Conservation (phyloP, 2,888 invertebrate species). For the Erynnis tages region DNA sequence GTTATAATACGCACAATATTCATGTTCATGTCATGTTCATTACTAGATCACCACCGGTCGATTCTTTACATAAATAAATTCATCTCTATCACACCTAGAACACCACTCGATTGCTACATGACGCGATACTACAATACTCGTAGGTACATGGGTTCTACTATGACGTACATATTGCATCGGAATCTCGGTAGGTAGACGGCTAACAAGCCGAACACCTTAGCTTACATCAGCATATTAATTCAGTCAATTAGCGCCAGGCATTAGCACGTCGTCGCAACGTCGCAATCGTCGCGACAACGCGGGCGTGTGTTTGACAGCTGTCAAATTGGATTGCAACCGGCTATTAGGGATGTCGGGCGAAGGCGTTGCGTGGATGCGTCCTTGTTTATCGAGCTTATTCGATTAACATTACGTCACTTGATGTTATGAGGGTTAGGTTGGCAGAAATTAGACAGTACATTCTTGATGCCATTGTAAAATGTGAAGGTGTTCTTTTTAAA, state of each 20-base stretch:
- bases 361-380: slow-evolving; percentile 43
- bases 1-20: no score
- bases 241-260: slow-evolving; percentile 48
- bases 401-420: slow-evolving; percentile 7
- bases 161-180: not conserved
- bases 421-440: no score
- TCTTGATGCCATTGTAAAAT: no score
- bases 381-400: no score
- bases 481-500: no score
- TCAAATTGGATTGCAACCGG: slow-evolving; percentile 76
- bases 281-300: slow-evolving; percentile 61
- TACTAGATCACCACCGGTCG: no score
- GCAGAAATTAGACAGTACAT: no score
- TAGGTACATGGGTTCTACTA: not conserved
- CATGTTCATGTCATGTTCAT: no score
- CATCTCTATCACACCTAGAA: no score
- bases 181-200: slow-evolving; percentile 24
- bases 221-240: slow-evolving; percentile 60
- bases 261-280: slow-evolving; percentile 69
- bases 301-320: slow-evolving; percentile 78
- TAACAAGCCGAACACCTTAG: slow-evolving; percentile 39
- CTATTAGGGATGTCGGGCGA: slow-evolving; percentile 69
- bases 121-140: no score
- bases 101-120: no score
- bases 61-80: no score